Conservation (phyloP, 2,113 vertebrate species). For the Entelurus aequoreus region DNA sequence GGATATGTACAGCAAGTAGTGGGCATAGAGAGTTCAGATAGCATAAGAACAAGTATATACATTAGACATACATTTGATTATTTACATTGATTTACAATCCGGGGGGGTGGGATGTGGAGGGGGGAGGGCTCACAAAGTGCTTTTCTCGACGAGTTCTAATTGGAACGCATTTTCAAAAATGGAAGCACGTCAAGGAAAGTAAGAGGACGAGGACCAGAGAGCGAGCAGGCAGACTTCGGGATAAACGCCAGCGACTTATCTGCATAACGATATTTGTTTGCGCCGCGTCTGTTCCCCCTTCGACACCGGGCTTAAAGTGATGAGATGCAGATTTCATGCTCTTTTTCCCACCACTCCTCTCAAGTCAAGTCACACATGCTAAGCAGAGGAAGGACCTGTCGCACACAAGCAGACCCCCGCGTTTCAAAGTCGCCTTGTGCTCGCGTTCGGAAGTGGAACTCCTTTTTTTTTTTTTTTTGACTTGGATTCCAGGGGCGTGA, state of each 20-base stretch:
- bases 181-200: conserved; percentile 23
- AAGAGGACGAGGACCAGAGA: conserved; percentile 26
- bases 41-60: no score
- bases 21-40: no score
- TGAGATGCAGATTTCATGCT: conserved; percentile 40
- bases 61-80: no score
- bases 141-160: conserved; percentile 29
- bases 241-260: conserved; percentile 24
- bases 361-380: conserved; percentile 14
- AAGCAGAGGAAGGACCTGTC: conserved; percentile 10
- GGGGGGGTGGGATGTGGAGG: no score
- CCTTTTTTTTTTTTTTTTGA: not conserved
- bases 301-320: conserved; percentile 32
- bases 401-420: not conserved
- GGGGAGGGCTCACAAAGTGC: no score
- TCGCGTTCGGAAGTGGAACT: conserved; percentile 1
- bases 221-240: conserved; percentile 20
- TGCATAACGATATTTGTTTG: conserved; percentile 41
- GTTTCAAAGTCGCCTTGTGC: conserved; percentile 8
- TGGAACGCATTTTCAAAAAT: conserved; percentile 34
- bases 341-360: conserved; percentile 22
- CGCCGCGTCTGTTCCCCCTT: conserved; percentile 30
- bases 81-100: no score
- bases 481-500: not conserved
- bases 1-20: no score